Evolutionary conservation across 1,140 invertebrate genomes (phyloP).

Genomic region (Lamellibrachia luymesi): DNA sequence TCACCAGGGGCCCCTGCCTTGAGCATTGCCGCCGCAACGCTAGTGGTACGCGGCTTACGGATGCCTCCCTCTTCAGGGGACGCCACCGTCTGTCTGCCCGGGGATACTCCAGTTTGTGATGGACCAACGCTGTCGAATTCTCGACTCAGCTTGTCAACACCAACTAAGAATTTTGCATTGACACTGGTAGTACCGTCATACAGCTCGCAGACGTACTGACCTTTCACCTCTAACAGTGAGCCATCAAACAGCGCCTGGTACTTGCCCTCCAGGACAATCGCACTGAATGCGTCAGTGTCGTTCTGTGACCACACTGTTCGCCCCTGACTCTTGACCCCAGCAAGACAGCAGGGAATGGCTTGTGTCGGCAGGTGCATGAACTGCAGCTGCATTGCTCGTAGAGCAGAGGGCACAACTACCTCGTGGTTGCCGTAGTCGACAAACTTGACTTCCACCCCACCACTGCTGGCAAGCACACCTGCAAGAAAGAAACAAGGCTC

Average conservation of each 20-base stretch:
- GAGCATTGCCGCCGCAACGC: background rate
- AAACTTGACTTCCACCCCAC: constrained; percentile 73
- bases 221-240: constrained; percentile 39
- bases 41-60: background rate
- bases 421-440: constrained; percentile 77
- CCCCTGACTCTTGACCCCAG: constrained; percentile 39
- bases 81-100: no score
- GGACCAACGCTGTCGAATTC: background rate
- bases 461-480: constrained; percentile 38
- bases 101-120: background rate
- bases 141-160: constrained; percentile 22
- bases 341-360: constrained; percentile 72
- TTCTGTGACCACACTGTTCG: constrained; percentile 2
- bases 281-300: constrained; percentile 7
- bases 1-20: background rate
- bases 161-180: constrained; percentile 36
- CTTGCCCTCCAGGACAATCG: constrained; percentile 39
- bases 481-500: constrained; percentile 25
- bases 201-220: constrained; percentile 2
- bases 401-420: constrained; percentile 40
- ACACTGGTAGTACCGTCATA: constrained; percentile 24
- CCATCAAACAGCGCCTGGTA: constrained; percentile 49
- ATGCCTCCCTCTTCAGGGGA: background rate
- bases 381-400: constrained; percentile 56
- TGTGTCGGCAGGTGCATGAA: constrained; percentile 67